A percentile compares a stretch with the other conserved stretches of the same genome.
phyloP scores from a whole-genome alignment of 2,888 invertebrate genomes.

The Odontocolon sp. region DNA sequence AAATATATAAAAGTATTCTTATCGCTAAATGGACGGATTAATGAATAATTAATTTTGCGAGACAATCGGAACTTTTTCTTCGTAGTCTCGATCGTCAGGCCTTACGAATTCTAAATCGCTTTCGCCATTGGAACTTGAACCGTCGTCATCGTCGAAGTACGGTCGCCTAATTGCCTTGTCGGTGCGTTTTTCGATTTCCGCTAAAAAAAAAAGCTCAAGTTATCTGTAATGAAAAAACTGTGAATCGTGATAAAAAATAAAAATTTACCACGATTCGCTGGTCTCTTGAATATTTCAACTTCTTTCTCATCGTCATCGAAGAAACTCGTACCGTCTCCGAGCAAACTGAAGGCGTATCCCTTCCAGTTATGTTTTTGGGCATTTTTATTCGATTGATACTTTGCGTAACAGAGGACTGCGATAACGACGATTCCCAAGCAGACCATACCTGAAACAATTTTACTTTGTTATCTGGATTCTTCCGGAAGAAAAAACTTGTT shows the following conservation, averaged over 20 bases:
- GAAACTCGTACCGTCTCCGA: constrained; percentile 82
- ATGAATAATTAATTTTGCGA: constrained; percentile 44
- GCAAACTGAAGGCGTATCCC: constrained; percentile 84
- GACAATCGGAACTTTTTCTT: constrained; percentile 65
- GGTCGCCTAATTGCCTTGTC: constrained; percentile 82
- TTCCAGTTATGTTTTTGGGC: constrained; percentile 79
- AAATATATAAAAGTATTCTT: constrained; percentile 18
- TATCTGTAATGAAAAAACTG: no score
- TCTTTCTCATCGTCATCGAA: constrained; percentile 82
- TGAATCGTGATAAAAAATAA: neutral
- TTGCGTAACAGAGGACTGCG: constrained; percentile 83
- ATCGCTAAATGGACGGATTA: constrained; percentile 45
- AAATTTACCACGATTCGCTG: constrained; percentile 65
- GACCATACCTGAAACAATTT: constrained; percentile 82
- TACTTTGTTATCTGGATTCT: constrained; percentile 40
- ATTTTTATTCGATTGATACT: constrained; percentile 79
- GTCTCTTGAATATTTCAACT: constrained; percentile 81
- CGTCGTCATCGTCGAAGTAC: constrained; percentile 86
- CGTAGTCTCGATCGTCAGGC: constrained; percentile 74
- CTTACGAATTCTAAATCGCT: constrained; percentile 84
- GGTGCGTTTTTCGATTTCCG: constrained; percentile 55
- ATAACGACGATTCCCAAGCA: constrained; percentile 83
- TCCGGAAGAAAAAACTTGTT: constrained; percentile 10
- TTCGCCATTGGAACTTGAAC: constrained; percentile 83
- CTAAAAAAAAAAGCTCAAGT: constrained; percentile 61